Evolutionary conservation across 2,888 invertebrate genomes (phyloP), one percentile per base, ranked within the genome.

Genomic region (Lasioglossum zephyrum): DNA sequence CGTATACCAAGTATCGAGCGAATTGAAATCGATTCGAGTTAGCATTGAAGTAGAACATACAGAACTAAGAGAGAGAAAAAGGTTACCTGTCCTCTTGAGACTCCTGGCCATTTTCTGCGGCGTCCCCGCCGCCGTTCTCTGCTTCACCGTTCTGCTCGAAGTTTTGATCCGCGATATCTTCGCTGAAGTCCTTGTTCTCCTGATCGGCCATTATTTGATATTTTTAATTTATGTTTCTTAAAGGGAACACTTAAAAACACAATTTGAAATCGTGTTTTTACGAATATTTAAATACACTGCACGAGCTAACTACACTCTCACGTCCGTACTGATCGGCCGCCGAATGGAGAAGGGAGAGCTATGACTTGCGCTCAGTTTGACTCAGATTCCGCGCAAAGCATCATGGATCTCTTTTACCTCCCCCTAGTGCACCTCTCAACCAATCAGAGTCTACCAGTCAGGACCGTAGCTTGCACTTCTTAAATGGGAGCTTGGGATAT

Each of bases 91-190:
- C 95, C 89, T 95, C 95, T 86, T 95, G 95, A 53, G 94, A 93
- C 80, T 95, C 95, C 91, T 94, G 94, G 90, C 97, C 97, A 95
- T 97, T 97, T 94, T 97, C 97, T 92, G 96, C 96, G 93, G 96
- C 96, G 94, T 96, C 97, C 94, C 97, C 97, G 92, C 97, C 97
- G 94, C 96, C 97, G 94, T 97, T 97, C 95, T 97, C 96, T 85
- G 96, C 95, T 75, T 95, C 94, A 88, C 95, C 95, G 93, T 96
- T 96, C 95, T 97, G 97, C 89, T 96, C 95, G 89, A 96, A 96
- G 91, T 95, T 96, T 95, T 97, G 97, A 92, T 97, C 97, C 75
- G 96, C 95, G 82, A 95, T 93, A 89, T 95, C 95, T 88, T 95
- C 95, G 93, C 94, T 95, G 93, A 95, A 95, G 90, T 95, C 95